Conservation (phyloP, 2,113 vertebrate species). For the Saguinus imperator region DNA sequence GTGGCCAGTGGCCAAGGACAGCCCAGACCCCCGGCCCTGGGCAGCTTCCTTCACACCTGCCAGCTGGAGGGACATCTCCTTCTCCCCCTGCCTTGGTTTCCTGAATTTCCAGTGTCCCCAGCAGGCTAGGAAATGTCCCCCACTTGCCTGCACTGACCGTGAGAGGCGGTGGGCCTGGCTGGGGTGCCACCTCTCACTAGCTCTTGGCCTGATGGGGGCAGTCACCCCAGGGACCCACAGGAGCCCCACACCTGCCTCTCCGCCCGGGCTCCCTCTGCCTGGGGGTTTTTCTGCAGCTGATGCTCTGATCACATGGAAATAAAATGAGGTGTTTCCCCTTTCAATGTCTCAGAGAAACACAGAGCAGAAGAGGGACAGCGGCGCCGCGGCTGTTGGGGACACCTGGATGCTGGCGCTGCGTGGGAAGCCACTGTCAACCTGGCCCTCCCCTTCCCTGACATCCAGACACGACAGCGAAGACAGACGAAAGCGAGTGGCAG, state of each 20-base stretch:
- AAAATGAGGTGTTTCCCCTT: background rate
- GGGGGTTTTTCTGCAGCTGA: background rate
- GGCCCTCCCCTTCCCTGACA: conserved; percentile 65
- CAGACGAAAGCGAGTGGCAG: conserved; percentile 37
- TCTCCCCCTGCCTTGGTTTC: fast-evolving
- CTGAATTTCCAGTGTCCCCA: background rate
- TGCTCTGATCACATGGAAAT: background rate
- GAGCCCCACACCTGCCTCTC: background rate
- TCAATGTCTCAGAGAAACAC: conserved; percentile 48
- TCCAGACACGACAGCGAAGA: conserved; percentile 64
- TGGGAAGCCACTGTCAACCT: conserved; percentile 78
- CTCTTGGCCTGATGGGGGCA: no score
- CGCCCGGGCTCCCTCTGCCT: background rate
- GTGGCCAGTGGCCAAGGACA: background rate
- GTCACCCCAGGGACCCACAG: fast-evolving
- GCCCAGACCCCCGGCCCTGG: background rate
- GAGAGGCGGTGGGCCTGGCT: background rate
- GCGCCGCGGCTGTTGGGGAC: conserved; percentile 52
- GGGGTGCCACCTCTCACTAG: background rate
- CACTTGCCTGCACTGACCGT: background rate
- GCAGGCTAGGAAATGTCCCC: background rate
- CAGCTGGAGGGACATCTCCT: background rate
- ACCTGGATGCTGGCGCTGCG: conserved; percentile 86
- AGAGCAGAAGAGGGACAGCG: conserved; percentile 23
- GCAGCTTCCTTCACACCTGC: fast-evolving